Percentiles rank a stretch among this genome's conserved stretches.
Conservation (phyloP, 2,888 invertebrate genomes). For the Gisinianus flammeolus region DNA sequence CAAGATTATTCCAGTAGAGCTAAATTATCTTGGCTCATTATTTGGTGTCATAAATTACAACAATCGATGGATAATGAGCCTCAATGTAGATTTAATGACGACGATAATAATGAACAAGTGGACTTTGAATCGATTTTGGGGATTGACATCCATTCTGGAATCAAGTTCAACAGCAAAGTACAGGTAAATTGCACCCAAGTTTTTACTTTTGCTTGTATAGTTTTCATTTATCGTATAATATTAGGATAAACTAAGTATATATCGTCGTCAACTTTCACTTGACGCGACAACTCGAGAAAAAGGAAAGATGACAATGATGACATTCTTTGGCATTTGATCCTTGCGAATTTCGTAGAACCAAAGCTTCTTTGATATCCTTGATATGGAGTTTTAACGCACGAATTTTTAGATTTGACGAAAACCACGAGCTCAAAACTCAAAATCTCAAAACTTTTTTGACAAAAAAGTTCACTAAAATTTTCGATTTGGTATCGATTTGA, state of each 20-base stretch:
- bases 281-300: neutral
- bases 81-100: neutral
- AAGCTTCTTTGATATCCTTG: no score
- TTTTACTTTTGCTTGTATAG: neutral
- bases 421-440: no score
- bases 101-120: neutral
- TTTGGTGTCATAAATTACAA: neutral
- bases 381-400: no score
- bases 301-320: neutral
- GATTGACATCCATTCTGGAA: neutral
- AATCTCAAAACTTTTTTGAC: no score
- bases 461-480: no score
- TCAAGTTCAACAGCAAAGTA: neutral
- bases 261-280: no score
- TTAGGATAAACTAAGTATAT: no score
- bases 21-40: conserved; percentile 7
- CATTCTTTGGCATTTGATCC: no score
- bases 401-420: no score
- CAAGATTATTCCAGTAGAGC: neutral
- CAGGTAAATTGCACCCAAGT: conserved; percentile 1
- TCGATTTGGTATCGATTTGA: no score
- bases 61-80: neutral
- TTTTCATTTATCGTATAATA: no score
- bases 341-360: no score
- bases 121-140: neutral